Evolutionary conservation across 2,113 vertebrate species (phyloP).

Genomic region (Atractosteus spatula): DNA sequence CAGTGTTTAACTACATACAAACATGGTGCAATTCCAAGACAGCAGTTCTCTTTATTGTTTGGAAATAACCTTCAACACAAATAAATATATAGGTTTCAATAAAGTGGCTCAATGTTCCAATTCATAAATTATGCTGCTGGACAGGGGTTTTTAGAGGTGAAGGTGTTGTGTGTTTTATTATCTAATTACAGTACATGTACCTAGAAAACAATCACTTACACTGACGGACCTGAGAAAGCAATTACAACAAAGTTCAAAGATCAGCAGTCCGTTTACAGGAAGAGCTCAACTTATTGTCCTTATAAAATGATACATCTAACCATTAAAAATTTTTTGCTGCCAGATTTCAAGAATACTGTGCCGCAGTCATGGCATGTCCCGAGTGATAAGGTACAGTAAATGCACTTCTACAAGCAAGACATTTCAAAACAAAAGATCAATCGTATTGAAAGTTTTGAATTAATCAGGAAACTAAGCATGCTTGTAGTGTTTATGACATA

Average conservation of each 20-base stretch:
- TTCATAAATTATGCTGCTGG: neutral
- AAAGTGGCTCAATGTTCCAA: neutral
- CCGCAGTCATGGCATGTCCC: neutral
- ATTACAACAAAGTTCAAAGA: conserved; percentile 13
- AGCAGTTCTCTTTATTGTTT: neutral
- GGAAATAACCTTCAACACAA: neutral
- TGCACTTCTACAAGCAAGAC: neutral
- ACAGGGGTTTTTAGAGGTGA: conserved; percentile 3
- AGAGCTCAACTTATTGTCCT: conserved; percentile 2
- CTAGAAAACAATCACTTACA: conserved; percentile 5
- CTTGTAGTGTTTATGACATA: neutral
- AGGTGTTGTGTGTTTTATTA: neutral
- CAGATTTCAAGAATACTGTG: neutral
- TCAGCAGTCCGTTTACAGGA: neutral
- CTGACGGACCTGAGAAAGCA: conserved; percentile 8
- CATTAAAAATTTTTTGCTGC: neutral
- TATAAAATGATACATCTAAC: neutral
- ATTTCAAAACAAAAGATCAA: neutral
- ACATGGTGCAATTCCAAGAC: neutral
- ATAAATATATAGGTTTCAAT: neutral
- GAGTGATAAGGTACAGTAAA: neutral
- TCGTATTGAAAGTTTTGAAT: neutral
- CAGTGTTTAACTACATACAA: neutral
- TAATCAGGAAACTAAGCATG: neutral
- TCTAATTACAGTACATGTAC: conserved; percentile 6